Conservation (phyloP, 2,888 invertebrate genomes). For the Digitonthophagus gazella region DNA sequence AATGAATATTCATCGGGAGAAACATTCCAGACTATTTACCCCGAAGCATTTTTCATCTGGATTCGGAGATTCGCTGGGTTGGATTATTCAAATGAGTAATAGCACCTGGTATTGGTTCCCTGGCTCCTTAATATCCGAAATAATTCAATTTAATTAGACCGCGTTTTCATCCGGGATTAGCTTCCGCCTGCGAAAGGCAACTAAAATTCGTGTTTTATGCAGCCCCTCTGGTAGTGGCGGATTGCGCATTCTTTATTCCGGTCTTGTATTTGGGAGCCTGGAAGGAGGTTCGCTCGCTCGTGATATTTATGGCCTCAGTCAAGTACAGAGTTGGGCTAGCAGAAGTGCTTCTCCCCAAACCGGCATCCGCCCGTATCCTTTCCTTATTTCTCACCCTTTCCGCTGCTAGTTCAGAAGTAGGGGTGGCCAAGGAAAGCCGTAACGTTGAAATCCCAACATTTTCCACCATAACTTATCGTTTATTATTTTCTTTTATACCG, state of each 20-base stretch:
- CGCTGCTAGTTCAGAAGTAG: slow-evolving; percentile 6
- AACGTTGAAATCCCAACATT: slow-evolving; percentile 20
- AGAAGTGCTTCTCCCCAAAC: slow-evolving; percentile 31
- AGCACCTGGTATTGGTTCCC: slow-evolving; percentile 20
- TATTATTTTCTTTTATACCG: slow-evolving; percentile 19
- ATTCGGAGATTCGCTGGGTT: background rate
- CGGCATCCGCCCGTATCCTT: slow-evolving; percentile 27
- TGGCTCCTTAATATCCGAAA: slow-evolving; percentile 19
- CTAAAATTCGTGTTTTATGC: slow-evolving; percentile 16
- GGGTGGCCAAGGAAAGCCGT: slow-evolving; percentile 19
- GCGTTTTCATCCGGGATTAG: slow-evolving; percentile 19
- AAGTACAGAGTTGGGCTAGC: slow-evolving; percentile 36
- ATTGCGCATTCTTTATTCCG: slow-evolving; percentile 30
- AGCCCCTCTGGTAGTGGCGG: slow-evolving; percentile 22
- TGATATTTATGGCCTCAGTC: slow-evolving; percentile 37
- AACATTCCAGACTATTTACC: background rate
- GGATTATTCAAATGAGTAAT: slow-evolving; percentile 24
- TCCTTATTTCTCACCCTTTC: slow-evolving; percentile 24
- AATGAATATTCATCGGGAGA: background rate
- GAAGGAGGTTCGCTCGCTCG: slow-evolving; percentile 27
- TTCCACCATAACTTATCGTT: slow-evolving; percentile 25
- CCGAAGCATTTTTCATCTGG: background rate
- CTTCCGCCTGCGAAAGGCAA: background rate
- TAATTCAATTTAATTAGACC: slow-evolving; percentile 26
- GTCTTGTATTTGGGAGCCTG: slow-evolving; percentile 29